Base-by-base conservation (phyloP, 2,113 vertebrate species). In the Scytalopus superciliaris region DNA sequence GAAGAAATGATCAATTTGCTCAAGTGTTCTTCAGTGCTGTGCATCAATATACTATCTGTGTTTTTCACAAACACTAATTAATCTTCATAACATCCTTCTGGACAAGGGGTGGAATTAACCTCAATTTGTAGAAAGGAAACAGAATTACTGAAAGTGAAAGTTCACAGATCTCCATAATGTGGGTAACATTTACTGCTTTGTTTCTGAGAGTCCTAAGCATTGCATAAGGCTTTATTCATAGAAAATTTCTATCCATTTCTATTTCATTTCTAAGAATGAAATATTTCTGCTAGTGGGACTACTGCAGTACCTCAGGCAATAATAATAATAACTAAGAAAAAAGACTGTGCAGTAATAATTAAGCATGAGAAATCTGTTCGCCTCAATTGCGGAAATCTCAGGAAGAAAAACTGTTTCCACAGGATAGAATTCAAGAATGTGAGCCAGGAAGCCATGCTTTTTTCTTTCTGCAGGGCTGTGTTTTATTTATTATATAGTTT, bases 51-150 rank as follows among this genome's bases (percentile, higher is more conserved):
- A 84, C 49, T 85, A 73, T 85, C 85, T 93, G 76, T 67, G 37
- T 95, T 93, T 94, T 93, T 85, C 27, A 50, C 77, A 79, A 94
- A 87, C 8, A 31, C 47, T 91, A 92, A 97, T 96, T 91, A 79
- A 87, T 97, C 84, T 80, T 95, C 62, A 27, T 91, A 87, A 69
- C 30, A 62, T 78, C 27, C n/a, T 76, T 87, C 40, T 68, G 59
- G 59, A 42, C 42, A 39, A 85, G 62, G 62, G 28, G 18, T 73
- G 42, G n/a, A 91, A 89, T 85, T 94, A 85, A 84, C 84, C 45
- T 37, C 14, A 25, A 64, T 93, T 76, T 85, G 55, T 79, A 59
- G 81, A 53, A 69, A 62, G 45, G 59, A 87, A 91, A 39, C 7
- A 50, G 49, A 89, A 66, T 64, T 76, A 73, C n/a, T n/a, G 57